A percentile compares a stretch with the other conserved stretches of the same genome.
Evolutionary conservation across 2,888 invertebrate species (phyloP).

Genomic region (Leptinotarsa rubiginosa): DNA sequence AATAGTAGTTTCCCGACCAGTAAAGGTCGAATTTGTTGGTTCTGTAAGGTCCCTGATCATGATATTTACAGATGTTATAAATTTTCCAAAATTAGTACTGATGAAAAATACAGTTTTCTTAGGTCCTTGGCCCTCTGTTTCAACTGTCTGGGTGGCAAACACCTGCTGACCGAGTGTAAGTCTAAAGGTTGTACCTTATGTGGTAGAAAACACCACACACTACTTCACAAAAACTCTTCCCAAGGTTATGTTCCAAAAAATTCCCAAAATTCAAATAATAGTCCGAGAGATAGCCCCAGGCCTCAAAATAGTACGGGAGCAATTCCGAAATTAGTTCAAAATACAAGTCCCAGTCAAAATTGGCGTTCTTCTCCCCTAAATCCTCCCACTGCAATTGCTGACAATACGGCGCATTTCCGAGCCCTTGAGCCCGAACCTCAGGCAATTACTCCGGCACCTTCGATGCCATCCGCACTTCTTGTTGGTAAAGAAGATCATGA

Average conservation of each 20-base stretch:
- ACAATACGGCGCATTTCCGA: not conserved
- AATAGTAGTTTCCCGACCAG: not conserved
- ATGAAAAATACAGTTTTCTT: constrained; percentile 25
- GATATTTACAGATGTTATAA: constrained; percentile 22
- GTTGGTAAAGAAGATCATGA: not conserved
- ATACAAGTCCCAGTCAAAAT: constrained; percentile 3
- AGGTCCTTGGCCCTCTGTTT: constrained; percentile 21
- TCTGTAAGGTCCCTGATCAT: constrained; percentile 6
- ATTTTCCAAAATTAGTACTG: constrained; percentile 6
- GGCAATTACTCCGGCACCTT: constrained; percentile 4
- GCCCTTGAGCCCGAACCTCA: constrained; percentile 1
- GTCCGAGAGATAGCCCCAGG: constrained; percentile 9
- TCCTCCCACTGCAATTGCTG: constrained; percentile 10
- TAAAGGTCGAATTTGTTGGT: not conserved
- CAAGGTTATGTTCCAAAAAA: constrained; percentile 17
- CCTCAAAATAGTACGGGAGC: constrained; percentile 2
- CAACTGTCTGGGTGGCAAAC: constrained; percentile 25
- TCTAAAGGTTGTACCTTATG: constrained; percentile 65
- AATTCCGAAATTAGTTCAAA: not conserved
- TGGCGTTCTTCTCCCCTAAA: not conserved
- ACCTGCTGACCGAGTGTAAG: constrained; percentile 14
- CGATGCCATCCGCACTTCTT: constrained; percentile 8
- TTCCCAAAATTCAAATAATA: constrained; percentile 21
- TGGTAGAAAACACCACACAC: constrained; percentile 67
- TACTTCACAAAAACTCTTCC: constrained; percentile 10